Evolutionary conservation across 2,113 vertebrate species (phyloP).

Genomic region (Hemibagrus wyckioides): DNA sequence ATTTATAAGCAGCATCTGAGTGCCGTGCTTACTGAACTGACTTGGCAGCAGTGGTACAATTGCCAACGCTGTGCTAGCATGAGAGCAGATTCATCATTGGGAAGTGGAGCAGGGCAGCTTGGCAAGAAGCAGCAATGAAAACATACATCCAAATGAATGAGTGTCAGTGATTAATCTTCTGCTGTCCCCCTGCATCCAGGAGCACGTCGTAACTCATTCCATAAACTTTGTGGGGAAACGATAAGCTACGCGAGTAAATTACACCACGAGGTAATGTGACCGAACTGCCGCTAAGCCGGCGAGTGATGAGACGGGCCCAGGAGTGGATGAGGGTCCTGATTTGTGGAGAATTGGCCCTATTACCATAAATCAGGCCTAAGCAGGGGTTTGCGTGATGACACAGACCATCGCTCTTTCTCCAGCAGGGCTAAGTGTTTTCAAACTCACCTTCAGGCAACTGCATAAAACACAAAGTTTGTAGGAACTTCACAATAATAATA

Average conservation of each 20-base stretch:
- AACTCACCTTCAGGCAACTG: slow-evolving; percentile 29
- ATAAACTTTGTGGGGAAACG: slow-evolving; percentile 52
- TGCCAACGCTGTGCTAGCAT: slow-evolving; percentile 22
- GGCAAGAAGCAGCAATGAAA: slow-evolving; percentile 54
- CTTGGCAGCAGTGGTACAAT: neutral
- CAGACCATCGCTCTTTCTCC: slow-evolving; percentile 39
- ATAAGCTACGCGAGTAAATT: slow-evolving; percentile 56
- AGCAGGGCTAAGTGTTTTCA: slow-evolving; percentile 29
- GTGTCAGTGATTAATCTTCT: slow-evolving; percentile 58
- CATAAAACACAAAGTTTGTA: slow-evolving; percentile 13
- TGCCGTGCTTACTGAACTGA: neutral
- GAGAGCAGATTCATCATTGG: slow-evolving; percentile 50
- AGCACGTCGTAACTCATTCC: slow-evolving; percentile 55
- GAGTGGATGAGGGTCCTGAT: slow-evolving; percentile 43
- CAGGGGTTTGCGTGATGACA: slow-evolving; percentile 32
- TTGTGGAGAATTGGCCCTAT: slow-evolving; percentile 54
- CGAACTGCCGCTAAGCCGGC: slow-evolving; percentile 37
- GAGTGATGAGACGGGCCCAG: slow-evolving; percentile 23
- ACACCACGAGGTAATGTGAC: slow-evolving; percentile 54
- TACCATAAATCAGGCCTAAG: slow-evolving; percentile 52
- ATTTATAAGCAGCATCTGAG: neutral
- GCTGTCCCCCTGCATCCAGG: slow-evolving; percentile 39
- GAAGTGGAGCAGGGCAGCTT: slow-evolving; percentile 41
- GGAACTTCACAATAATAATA: neutral
- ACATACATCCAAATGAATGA: slow-evolving; percentile 59